Conservation (phyloP, 2,888 invertebrate genomes). For the Eupithecia centaureata region DNA sequence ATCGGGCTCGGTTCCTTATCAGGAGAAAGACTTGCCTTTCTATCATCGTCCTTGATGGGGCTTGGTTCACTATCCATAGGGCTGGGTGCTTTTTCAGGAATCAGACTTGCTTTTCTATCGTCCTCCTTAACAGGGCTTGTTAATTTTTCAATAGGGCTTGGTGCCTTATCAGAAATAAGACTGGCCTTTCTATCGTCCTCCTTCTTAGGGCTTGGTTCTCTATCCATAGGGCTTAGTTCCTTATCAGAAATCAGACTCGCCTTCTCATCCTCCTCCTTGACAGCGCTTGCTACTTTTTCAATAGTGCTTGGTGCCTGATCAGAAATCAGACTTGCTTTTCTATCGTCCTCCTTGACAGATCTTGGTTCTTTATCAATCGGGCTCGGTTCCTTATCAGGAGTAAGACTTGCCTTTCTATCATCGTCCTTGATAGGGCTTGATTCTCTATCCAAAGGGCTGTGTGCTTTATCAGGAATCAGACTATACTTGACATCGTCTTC, state of each 20-base stretch:
- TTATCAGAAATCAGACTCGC: slow-evolving; percentile 16
- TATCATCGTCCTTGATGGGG: slow-evolving; percentile 7
- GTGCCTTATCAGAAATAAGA: background rate
- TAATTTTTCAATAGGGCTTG: slow-evolving; percentile 16
- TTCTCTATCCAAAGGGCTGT: slow-evolving; percentile 8
- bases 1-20: slow-evolving; percentile 10
- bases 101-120: slow-evolving; percentile 7
- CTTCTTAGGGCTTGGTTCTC: slow-evolving; percentile 17
- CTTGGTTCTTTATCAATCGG: slow-evolving; percentile 5
- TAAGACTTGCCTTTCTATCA: slow-evolving; percentile 18
- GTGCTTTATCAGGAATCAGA: background rate
- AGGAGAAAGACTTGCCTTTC: slow-evolving; percentile 7
- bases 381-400: slow-evolving; percentile 16
- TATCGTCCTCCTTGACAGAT: slow-evolving; percentile 24
- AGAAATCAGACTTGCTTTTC: slow-evolving; percentile 13
- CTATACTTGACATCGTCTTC: slow-evolving; percentile 24
- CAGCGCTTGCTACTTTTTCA: slow-evolving; percentile 3
- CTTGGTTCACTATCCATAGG: slow-evolving; percentile 7
- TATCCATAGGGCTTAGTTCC: background rate
- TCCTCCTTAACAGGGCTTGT: slow-evolving; percentile 17
- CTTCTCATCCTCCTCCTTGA: slow-evolving; percentile 9
- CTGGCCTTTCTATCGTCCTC: slow-evolving; percentile 22
- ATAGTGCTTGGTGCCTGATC: slow-evolving; percentile 33
- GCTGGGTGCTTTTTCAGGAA: slow-evolving; percentile 6
- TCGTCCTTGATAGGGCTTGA: slow-evolving; percentile 29